Evolutionary conservation across 2,797 vertebrate species (phyloP), one percentile per base, ranked within the genome.

Genomic region (Basileuterus tristriatus): DNA sequence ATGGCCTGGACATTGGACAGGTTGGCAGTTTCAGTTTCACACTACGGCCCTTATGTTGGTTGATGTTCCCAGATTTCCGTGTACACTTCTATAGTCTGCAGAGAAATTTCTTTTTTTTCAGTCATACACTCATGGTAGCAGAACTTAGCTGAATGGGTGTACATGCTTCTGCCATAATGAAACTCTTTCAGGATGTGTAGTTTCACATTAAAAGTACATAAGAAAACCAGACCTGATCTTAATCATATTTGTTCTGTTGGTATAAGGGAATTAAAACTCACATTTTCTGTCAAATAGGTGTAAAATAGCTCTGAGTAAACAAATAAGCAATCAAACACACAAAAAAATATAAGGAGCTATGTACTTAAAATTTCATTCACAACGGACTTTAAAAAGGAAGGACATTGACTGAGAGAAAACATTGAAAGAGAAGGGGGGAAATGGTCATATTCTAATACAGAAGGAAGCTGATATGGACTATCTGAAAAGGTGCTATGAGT

Each of bases 11-110:
- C 22, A 5, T 44, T 4, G 14, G n/a, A 47, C 26, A 62, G 20
- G 8, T 4, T 72, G 59, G 12, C 13, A 64, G 39, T 32, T 72
- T 18, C 37, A 65, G 43, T 7, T 32, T 72, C n/a, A 37, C 0
- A 0, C 6, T 91, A 18, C 46, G 43, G 18, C 19, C 26, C 2
- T 8, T 8, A 15, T 23, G 49, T 63, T 8, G 1, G 14, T 6
- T 77, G 68, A 72, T 13, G 3, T 52, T 86, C 34, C 6, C 36
- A 60, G 36, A 52, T 77, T 80, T 83, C 53, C n/a, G 22, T 47
- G 55, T 15, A 47, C 41, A 36, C 14, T 65, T 81, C 6, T 39
- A 9, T 1, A 65, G 29, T 12, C 18, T 65, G 18, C 26, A 53
- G n/a, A 76, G 50, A 44, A 89, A 39, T 20, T 71, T 62, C 21